Evolutionary conservation across 2,113 vertebrate species (phyloP).

Genomic region (Chrysochloris asiatica): DNA sequence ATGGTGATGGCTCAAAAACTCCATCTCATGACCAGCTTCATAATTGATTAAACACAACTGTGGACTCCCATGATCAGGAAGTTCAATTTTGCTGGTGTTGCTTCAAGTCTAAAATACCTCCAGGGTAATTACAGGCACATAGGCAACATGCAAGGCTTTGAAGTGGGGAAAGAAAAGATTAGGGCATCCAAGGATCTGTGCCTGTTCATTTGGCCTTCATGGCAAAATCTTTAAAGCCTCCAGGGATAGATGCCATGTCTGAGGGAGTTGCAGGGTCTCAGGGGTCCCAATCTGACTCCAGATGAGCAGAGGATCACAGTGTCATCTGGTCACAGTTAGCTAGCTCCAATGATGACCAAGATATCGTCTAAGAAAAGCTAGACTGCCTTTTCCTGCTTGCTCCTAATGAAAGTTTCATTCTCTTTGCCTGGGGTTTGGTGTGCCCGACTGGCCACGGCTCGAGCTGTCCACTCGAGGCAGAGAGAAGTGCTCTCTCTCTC

Average conservation of each 20-base stretch:
- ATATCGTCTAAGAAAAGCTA: constrained; percentile 54
- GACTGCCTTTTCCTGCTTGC: constrained; percentile 75
- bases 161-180: constrained; percentile 86
- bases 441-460: constrained; percentile 71
- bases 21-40: constrained; percentile 85
- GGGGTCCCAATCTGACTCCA: constrained; percentile 74
- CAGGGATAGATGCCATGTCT: constrained; percentile 64
- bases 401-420: constrained; percentile 83
- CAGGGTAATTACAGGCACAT: constrained; percentile 86
- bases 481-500: constrained; percentile 74
- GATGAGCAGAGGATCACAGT: constrained; percentile 66
- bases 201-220: constrained; percentile 83
- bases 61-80: constrained; percentile 84
- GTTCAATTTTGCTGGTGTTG: constrained; percentile 83
- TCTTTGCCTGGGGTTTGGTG: constrained; percentile 79
- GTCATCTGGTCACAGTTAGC: constrained; percentile 77
- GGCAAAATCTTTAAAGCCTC: constrained; percentile 73
- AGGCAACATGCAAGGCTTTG: constrained; percentile 84
- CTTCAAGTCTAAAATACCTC: constrained; percentile 87
- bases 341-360: constrained; percentile 81
- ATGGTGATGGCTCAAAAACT: constrained; percentile 82
- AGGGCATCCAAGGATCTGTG: constrained; percentile 77
- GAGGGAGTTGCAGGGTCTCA: background rate
- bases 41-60: constrained; percentile 89
- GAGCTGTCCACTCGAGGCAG: constrained; percentile 74